Base-by-base conservation (phyloP, 35 echinoderm and acorn worm genomes). In the Lytechinus variegatus region DNA sequence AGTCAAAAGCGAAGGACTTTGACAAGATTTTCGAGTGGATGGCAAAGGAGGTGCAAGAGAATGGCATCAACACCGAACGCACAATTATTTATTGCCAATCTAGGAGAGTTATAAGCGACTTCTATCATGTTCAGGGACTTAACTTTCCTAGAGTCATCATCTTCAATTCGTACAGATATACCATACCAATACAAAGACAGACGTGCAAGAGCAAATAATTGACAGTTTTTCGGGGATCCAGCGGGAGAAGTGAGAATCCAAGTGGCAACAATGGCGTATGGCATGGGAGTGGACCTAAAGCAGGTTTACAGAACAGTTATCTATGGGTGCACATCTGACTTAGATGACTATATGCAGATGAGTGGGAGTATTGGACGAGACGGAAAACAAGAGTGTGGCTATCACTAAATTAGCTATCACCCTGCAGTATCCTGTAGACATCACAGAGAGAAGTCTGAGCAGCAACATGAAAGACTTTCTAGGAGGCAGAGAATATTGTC, bases 11-110 rank as follows among this genome's bases (percentile, higher is more conserved):
- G 21, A 93, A 93, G 54, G 24, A 93, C 91, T 54, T 93, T 27
- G 91, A 93, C 24, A 53, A 93, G n/a, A 14, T 93, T 21, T 56
- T 93, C 27, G 52, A 93, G 91, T 93, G 91, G 91, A 93, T 93
- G 91, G 91, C 91, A 11, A 21, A 93, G 27, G 91, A 93, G 12
- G 27, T 93, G 53, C 55, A 16, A 55, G 19, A 13, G 6, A 5
- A 93, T 93, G 91, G 91, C 19, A 14, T 27, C 12, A 24, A 11
- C 27, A 54, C 91, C 55, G 91, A 93, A 53, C 91, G 10, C 5
- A 93, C 91, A 54, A 93, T 54, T 56, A 93, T 93, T 10, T 53
- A 93, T 55, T 93, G 53, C 54, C 9, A 54, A 56, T 93, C 91
- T 3, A 10, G 91, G 53, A 93, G 56, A 54, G 56, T 93, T 93